Percentiles rank a stretch among this genome's conserved stretches.
phyloP scores from a whole-genome alignment of 2,113 vertebrate species.

The Hemiscyllium ocellatum region DNA sequence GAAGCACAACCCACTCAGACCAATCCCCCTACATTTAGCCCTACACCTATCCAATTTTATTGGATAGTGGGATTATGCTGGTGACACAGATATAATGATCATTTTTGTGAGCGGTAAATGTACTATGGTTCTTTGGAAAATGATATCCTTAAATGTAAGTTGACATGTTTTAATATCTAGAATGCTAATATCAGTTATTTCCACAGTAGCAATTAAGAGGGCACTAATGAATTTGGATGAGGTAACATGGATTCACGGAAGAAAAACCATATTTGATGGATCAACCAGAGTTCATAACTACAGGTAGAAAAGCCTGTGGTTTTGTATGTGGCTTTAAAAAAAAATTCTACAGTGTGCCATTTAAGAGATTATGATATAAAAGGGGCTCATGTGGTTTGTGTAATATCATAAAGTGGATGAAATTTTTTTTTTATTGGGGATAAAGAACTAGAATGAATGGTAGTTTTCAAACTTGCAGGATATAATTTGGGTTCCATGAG shows the following conservation, averaged over 20 bases:
- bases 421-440: not conserved
- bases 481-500: not conserved
- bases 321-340: not conserved
- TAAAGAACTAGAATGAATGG: not conserved
- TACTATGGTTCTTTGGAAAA: too few species aligned
- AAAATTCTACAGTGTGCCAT: not conserved
- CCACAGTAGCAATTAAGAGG: not conserved
- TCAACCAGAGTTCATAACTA: not conserved
- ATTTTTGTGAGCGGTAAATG: too few species aligned
- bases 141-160: not conserved
- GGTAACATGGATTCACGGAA: not conserved
- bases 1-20: too few species aligned
- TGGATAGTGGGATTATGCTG: too few species aligned
- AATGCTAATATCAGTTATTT: not conserved
- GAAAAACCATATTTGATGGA: not conserved
- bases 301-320: too few species aligned
- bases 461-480: not conserved
- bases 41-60: too few species aligned
- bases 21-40: too few species aligned
- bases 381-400: not conserved
- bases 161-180: not conserved
- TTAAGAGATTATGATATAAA: not conserved
- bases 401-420: not conserved
- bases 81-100: too few species aligned
- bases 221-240: not conserved